These are phyloP conservation scores for Ariopsis seemanni DNA, from an alignment of 2,113 vertebrate species.

Conservation along the genomic window DNA sequence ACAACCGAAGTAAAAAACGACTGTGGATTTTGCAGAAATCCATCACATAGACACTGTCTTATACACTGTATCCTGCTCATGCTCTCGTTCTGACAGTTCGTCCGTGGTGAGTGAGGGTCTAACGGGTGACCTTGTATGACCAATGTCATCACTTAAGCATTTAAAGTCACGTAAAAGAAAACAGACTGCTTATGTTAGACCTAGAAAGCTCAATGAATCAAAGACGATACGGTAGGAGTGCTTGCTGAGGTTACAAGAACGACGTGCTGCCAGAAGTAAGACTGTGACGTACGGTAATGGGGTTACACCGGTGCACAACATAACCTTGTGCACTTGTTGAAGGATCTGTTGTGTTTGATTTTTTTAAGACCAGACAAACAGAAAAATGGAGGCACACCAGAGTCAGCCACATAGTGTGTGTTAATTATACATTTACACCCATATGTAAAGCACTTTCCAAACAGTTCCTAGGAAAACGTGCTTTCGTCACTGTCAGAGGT, in stretches of 20 bases:
- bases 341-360: constrained; percentile 11
- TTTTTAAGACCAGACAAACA: constrained; percentile 28
- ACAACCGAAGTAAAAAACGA: background rate
- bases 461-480: constrained; percentile 16
- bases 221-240: background rate
- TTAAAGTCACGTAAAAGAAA: background rate
- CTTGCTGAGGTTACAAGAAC: background rate
- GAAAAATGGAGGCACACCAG: constrained; percentile 8
- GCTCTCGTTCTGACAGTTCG: background rate
- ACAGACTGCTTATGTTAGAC: background rate
- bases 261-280: background rate
- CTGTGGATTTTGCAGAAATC: background rate
- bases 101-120: background rate
- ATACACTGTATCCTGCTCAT: background rate
- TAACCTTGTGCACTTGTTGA: background rate
- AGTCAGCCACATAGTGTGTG: background rate
- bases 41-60: background rate
- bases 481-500: background rate
- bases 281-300: background rate
- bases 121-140: background rate
- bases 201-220: constrained; percentile 15
- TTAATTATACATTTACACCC: background rate
- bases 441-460: constrained; percentile 6
- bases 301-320: background rate
- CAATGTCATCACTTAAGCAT: background rate